Evolutionary conservation across 53 echinoderm and acorn worm genomes (phyloP).

Genomic region (Stichopus horrens): DNA sequence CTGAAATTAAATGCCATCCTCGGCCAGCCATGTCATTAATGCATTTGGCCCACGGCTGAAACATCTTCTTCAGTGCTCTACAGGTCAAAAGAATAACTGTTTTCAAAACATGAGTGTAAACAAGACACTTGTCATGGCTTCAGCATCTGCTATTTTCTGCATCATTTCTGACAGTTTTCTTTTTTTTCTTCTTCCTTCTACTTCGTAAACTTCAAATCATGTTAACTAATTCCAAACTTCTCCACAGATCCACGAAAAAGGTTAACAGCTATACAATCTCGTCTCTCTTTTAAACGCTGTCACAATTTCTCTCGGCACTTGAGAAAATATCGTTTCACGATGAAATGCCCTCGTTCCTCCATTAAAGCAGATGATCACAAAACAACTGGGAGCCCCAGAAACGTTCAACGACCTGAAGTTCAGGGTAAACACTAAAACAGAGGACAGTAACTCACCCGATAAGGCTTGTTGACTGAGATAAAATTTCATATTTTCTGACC

Average conservation of each 20-base stretch:
- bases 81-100: no score
- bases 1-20: no score
- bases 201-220: no score
- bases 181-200: no score
- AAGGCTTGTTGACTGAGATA: background rate
- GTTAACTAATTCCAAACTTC: background rate
- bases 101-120: no score
- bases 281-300: background rate
- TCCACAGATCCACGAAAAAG: background rate
- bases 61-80: no score
- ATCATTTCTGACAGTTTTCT: no score
- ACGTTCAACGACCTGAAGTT: slow-evolving; percentile 35
- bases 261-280: background rate
- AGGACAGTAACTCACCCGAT: background rate
- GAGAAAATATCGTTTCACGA: background rate
- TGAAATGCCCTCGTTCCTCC: background rate
- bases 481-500: background rate
- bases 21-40: no score
- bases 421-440: background rate
- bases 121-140: no score
- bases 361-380: slow-evolving; percentile 10
- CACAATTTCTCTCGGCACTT: background rate
- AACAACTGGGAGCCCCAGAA: slow-evolving; percentile 9
- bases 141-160: no score
- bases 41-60: no score